Base-by-base conservation (phyloP, 2,888 invertebrate genomes). In the Papilio gigon region DNA sequence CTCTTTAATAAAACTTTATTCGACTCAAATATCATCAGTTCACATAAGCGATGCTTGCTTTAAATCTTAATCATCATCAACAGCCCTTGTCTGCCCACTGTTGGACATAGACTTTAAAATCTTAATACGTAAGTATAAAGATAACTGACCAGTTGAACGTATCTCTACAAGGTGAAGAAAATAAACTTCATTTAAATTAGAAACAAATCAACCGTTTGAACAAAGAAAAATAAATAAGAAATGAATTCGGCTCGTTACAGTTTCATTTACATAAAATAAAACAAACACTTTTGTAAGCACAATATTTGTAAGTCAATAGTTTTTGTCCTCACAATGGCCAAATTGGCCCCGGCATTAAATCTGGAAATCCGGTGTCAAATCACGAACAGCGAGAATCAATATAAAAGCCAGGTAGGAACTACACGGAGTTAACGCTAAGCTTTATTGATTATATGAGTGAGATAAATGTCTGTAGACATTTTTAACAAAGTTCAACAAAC, bases 311-410 rank as follows among this genome's bases (percentile, higher is more conserved):
- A 56, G 17, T 9, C 8, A 56, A 30, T 56, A 35, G 59, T 22
- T 60, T 60, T 42, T 42, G n/a, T n/a, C n/a, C n/a, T 56, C 3
- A 53, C 53, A 53, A 53, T 56, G 30, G 1, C 22, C 30, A 56
- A 56, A 6, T 53, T 53, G 53, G n/a, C 17, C 30, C 30, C 30
- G 9, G 30, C 53, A 9, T 30, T 56, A 56, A 30, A 56, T 30
- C 53, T 56, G 53, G 27, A 56, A 56, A 56, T 56, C 53, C 53
- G 53, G 53, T 30, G 53, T 56, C 53, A 56, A 56, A 56, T 30
- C 53, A 56, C 30, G 53, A 17, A 56, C 9, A 30, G 30, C 17
- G 9, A n/a, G 30, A 30, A 56, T 56, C 53, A 30, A 56, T 56
- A 30, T 56, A 56, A 56, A 30, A 27, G n/a, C n/a, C n/a, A n/a